Conservation (phyloP, 1,140 invertebrate genomes). For the Charaxes varanes region DNA sequence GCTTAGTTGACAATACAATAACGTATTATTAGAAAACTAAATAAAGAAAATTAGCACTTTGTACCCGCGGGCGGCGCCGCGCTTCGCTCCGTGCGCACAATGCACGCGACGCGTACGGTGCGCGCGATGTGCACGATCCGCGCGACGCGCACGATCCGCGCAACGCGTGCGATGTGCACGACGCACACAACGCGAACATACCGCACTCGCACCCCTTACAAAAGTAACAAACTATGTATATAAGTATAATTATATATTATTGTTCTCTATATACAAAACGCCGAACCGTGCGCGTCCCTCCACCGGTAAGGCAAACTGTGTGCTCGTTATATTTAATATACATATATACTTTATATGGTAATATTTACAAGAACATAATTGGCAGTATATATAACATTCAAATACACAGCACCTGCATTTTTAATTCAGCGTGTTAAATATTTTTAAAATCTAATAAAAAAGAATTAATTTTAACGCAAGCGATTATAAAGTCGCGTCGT, state of each 20-base stretch:
- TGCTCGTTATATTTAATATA: slow-evolving; percentile 44
- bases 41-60: slow-evolving; percentile 60
- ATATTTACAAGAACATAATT: slow-evolving; percentile 67
- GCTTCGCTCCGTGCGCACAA: too few relatives aligned
- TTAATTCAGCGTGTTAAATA: slow-evolving; percentile 50
- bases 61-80: slow-evolving; percentile 31
- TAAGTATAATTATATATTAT: slow-evolving; percentile 57
- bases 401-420: slow-evolving; percentile 55
- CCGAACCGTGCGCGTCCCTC: slow-evolving; percentile 40
- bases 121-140: too few relatives aligned
- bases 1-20: slow-evolving; percentile 63
- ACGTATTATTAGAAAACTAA: slow-evolving; percentile 62
- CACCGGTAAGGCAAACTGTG: slow-evolving; percentile 42
- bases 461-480: slow-evolving; percentile 39
- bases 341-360: slow-evolving; percentile 42
- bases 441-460: slow-evolving; percentile 35
- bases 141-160: too few relatives aligned
- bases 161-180: slow-evolving; percentile 47
- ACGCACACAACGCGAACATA: too few relatives aligned
- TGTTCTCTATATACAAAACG: slow-evolving; percentile 63
- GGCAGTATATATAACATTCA: slow-evolving; percentile 48
- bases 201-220: slow-evolving; percentile 55
- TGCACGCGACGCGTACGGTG: too few relatives aligned
- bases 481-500: too few relatives aligned
- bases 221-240: slow-evolving; percentile 63